Evolutionary conservation across 2,888 invertebrate species (phyloP).

Genomic region (Callyntrura sp.): DNA sequence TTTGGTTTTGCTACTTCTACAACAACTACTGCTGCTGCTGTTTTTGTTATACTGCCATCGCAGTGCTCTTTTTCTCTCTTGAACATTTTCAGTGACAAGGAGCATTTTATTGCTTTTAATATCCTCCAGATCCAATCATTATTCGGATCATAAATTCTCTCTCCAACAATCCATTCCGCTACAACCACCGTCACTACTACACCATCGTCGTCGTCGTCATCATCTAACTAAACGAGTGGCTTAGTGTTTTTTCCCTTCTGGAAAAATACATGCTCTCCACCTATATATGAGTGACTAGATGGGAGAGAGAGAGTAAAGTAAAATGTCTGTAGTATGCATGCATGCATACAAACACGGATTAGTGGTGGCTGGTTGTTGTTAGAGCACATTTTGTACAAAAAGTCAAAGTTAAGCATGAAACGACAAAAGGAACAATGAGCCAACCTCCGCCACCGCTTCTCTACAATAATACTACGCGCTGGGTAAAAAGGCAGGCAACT

Average conservation of each 20-base stretch:
- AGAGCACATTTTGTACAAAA: slow-evolving; percentile 27
- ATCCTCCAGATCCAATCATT: slow-evolving; percentile 79
- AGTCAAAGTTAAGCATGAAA: slow-evolving; percentile 18
- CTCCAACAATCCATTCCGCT: slow-evolving; percentile 45
- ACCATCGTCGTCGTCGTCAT: not conserved
- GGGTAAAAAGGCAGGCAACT: not conserved
- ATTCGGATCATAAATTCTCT: slow-evolving; percentile 78
- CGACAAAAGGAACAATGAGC: not conserved
- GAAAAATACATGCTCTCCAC: not conserved
- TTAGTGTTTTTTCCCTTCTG: not conserved
- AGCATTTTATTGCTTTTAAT: slow-evolving; percentile 79
- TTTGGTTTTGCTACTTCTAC: slow-evolving; percentile 15
- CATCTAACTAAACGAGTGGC: slow-evolving; percentile 40
- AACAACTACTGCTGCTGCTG: not conserved
- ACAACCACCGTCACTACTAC: slow-evolving; percentile 10
- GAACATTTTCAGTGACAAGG: slow-evolving; percentile 61
- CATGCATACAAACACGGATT: slow-evolving; percentile 57
- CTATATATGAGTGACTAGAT: slow-evolving; percentile 29
- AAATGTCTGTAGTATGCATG: slow-evolving; percentile 10
- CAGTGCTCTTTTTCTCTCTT: slow-evolving; percentile 26
- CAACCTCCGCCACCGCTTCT: not conserved
- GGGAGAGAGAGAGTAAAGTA: not conserved
- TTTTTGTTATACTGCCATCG: not conserved
- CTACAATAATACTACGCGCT: not conserved
- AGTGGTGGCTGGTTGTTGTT: slow-evolving; percentile 5